phyloP scores from a whole-genome alignment of 2,888 invertebrate species.

The Ectobius pallidus region DNA sequence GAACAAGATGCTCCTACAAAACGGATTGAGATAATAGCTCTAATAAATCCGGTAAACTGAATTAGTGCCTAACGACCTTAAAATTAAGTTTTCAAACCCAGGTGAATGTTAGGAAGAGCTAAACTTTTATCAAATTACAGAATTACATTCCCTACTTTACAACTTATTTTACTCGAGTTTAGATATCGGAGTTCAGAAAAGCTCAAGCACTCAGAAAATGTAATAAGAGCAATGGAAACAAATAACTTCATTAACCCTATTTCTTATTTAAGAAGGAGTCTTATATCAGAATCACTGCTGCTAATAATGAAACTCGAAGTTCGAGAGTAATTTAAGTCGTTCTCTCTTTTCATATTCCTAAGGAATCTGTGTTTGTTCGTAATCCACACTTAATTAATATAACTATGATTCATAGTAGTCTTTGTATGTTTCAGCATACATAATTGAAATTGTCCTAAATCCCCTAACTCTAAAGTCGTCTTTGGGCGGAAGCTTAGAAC shows the following conservation, averaged over 20 bases:
- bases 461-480: background rate
- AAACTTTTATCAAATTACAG: too few relatives aligned
- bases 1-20: too few relatives aligned
- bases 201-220: too few relatives aligned
- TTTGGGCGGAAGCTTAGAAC: background rate
- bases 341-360: background rate
- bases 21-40: too few relatives aligned
- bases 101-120: too few relatives aligned
- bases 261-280: background rate
- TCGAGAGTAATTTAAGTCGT: background rate
- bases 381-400: background rate
- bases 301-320: background rate
- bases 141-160: too few relatives aligned
- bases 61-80: too few relatives aligned
- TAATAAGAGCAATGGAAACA: background rate
- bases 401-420: background rate
- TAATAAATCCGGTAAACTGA: too few relatives aligned
- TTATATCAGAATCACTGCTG: background rate
- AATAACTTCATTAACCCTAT: background rate
- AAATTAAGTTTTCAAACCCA: too few relatives aligned
- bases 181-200: too few relatives aligned
- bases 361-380: background rate
- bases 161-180: too few relatives aligned
- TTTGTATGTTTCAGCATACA: background rate
- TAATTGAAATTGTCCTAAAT: constrained; percentile 5